phyloP scores from a whole-genome alignment of 2,113 vertebrate species.

The Xiphias gladius region DNA sequence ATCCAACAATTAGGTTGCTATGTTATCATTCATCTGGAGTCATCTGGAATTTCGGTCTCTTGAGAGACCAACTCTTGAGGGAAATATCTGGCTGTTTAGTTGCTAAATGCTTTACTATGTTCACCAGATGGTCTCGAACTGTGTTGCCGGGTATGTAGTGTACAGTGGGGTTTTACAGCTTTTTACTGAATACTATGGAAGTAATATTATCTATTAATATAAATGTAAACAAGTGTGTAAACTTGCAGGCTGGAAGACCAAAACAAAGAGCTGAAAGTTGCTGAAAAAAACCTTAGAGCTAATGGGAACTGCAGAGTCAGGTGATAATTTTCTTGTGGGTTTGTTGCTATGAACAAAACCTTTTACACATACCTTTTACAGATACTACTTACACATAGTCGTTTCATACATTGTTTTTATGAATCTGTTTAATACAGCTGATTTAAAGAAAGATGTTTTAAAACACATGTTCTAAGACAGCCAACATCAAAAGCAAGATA shows the following conservation, averaged over 20 bases:
- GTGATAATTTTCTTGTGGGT: background rate
- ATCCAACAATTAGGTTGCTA: background rate
- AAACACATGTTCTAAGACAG: slow-evolving; percentile 6
- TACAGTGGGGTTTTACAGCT: background rate
- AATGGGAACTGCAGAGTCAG: background rate
- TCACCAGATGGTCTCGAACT: background rate
- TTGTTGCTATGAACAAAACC: background rate
- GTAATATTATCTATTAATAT: background rate
- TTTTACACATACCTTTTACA: no score
- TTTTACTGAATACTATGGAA: background rate
- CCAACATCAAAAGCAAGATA: background rate
- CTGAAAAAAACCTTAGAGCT: background rate
- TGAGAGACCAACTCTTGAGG: background rate
- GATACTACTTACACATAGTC: background rate
- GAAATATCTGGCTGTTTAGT: no score
- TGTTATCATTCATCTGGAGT: background rate
- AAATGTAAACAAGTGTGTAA: background rate
- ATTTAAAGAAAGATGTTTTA: slow-evolving; percentile 3
- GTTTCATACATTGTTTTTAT: background rate
- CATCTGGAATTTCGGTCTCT: background rate
- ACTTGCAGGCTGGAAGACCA: background rate
- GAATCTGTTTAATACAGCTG: background rate
- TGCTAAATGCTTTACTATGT: background rate
- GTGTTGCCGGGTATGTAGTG: background rate
- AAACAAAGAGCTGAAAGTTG: background rate